Conservation (phyloP, 2,113 vertebrate genomes). For the Salminus brasiliensis region DNA sequence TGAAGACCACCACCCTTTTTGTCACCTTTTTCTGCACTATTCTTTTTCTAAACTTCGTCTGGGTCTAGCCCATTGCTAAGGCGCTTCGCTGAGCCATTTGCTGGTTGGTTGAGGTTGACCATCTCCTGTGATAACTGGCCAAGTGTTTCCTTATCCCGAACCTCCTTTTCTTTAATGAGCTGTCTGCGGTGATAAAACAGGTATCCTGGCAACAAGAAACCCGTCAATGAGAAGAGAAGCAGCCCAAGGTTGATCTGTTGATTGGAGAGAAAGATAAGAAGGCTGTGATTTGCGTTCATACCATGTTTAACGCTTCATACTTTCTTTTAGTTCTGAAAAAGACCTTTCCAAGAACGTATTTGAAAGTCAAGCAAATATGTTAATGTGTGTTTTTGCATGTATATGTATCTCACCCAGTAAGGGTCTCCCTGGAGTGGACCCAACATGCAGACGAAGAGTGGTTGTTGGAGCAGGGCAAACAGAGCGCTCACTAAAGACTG, state of each 20-base stretch:
- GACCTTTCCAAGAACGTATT: background rate
- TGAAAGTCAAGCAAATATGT: background rate
- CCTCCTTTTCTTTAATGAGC: slow-evolving; percentile 61
- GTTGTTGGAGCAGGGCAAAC: slow-evolving; percentile 84
- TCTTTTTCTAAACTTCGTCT: slow-evolving; percentile 24
- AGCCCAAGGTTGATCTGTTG: slow-evolving; percentile 77
- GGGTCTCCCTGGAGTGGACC: slow-evolving; percentile 79
- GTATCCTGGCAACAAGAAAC: slow-evolving; percentile 83
- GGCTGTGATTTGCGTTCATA: background rate
- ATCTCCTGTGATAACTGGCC: slow-evolving; percentile 49
- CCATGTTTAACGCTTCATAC: no score
- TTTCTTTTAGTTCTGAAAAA: no score
- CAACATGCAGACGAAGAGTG: slow-evolving; percentile 81
- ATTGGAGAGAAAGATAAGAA: slow-evolving; percentile 36
- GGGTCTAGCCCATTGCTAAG: slow-evolving; percentile 48
- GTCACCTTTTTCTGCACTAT: background rate
- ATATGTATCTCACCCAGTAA: slow-evolving; percentile 79
- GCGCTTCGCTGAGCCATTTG: slow-evolving; percentile 1
- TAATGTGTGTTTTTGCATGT: slow-evolving; percentile 12
- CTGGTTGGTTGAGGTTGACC: slow-evolving; percentile 40
- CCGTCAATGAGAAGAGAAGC: slow-evolving; percentile 77
- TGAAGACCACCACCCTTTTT: background rate
- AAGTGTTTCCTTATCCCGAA: background rate
- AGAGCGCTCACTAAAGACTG: slow-evolving; percentile 86
- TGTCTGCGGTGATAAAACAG: slow-evolving; percentile 75